These are phyloP conservation scores for Zaprionus camerounensis DNA, from an alignment of 1,140 invertebrate species.

Conservation along the genomic window DNA sequence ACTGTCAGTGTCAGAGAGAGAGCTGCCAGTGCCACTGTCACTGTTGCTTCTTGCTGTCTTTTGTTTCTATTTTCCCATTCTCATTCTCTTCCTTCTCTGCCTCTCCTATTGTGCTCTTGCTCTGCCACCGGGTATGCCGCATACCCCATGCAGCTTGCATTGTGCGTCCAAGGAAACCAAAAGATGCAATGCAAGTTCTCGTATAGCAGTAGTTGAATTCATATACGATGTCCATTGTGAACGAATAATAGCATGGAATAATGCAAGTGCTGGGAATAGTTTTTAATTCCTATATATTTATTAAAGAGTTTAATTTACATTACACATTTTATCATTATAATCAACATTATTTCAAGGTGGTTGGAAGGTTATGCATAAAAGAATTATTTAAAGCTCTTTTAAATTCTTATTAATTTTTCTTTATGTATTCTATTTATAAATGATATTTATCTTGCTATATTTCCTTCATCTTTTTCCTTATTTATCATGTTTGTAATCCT, in stretches of 20 bases:
- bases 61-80: constrained; percentile 57
- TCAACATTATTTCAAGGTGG: too few species aligned
- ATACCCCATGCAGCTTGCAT: constrained; percentile 1
- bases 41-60: constrained; percentile 77
- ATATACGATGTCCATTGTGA: neutral
- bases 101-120: constrained; percentile 14
- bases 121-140: neutral
- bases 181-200: neutral
- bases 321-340: too few species aligned
- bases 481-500: too few species aligned
- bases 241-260: neutral
- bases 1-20: constrained; percentile 67
- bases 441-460: too few species aligned
- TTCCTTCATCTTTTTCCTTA: too few species aligned
- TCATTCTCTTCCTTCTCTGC: constrained; percentile 4
- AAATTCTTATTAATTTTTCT: too few species aligned
- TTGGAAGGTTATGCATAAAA: too few species aligned
- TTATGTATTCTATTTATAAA: too few species aligned
- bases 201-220: neutral
- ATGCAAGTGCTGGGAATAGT: neutral
- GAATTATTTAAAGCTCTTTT: too few species aligned
- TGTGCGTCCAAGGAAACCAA: neutral
- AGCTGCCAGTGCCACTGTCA: constrained; percentile 72
- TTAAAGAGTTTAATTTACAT: neutral
- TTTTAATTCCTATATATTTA: constrained; percentile 22